Evolutionary conservation across 2,888 invertebrate species (phyloP), one percentile per base, ranked within the genome.

Genomic region (Leucania comma): DNA sequence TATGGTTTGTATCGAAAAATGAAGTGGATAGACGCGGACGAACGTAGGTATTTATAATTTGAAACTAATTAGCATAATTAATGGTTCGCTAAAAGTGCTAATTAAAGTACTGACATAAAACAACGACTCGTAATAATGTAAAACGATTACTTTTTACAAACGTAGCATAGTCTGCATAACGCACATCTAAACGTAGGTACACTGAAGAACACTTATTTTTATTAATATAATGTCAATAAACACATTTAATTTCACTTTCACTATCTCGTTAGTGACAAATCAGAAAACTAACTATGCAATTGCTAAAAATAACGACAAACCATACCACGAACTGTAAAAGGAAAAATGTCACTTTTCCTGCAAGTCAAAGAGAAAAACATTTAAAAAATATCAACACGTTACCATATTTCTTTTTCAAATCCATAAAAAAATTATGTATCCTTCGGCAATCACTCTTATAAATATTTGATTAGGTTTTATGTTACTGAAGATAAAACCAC

Each of bases 341-440:
- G 22, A 66, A 72, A 63, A 72, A 20, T 20, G 22, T 26, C 29
- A 61, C 48, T 61, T 72, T 61, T 57, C 79, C 38, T 62, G 32
- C 26, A 35, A 12, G 35, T n/a, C 32, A 6, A 51, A 35, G 20
- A 26, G 3, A 38, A 64, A 29, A 59, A 48, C 8, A 58, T 46
- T n/a, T 8, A 20, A 48, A 63, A 62, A 60, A 57, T 26, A 57
- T 12, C n/a, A 35, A 38, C 56, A 58, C 42, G n/a, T 68, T 81
- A 80, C 80, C 80, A 80, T 80, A 69, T 81, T 78, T 69, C 61
- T 69, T 70, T 73, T 73, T 69, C 14, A 73, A 78, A 78, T 81
- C 80, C 80, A 80, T 80, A 70, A 68, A 81, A 29, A 78, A 9
- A 64, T 70, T 69, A 67, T 38, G 54, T 68, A 20, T 61, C 50